Percentiles rank a stretch among this genome's conserved stretches.
These are phyloP conservation scores for Sorex fumeus DNA, from an alignment of 2,113 vertebrate species.

Conservation along the genomic window DNA sequence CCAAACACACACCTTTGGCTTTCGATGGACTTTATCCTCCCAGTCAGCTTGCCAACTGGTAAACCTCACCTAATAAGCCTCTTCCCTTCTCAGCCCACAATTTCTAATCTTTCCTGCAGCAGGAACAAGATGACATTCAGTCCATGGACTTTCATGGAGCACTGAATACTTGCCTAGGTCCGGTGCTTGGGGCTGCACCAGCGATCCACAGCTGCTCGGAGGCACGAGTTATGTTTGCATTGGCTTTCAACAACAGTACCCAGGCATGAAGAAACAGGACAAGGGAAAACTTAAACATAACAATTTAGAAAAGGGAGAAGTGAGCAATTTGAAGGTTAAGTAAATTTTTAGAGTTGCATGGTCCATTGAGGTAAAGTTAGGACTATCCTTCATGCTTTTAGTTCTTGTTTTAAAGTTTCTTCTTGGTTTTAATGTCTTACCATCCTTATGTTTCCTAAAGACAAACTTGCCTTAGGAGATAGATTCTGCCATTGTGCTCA, in stretches of 20 bases:
- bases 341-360: neutral
- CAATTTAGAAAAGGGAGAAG: neutral
- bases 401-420: neutral
- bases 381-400: neutral
- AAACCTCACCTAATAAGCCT: neutral
- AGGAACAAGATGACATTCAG: neutral
- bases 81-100: neutral
- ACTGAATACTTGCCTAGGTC: neutral
- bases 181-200: neutral
- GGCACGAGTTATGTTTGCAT: neutral
- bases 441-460: neutral
- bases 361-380: neutral
- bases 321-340: neutral
- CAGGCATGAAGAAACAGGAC: neutral
- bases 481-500: neutral
- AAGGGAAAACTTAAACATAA: neutral
- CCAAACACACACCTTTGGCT: neutral
- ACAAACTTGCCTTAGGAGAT: neutral
- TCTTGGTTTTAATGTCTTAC: neutral
- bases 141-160: neutral
- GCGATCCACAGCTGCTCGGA: neutral
- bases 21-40: neutral
- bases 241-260: neutral
- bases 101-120: constrained; percentile 21
- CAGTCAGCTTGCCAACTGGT: neutral